Evolutionary conservation across 2,888 invertebrate genomes (phyloP), one percentile per base, ranked within the genome.

Genomic region (Aspidapion aeneum): DNA sequence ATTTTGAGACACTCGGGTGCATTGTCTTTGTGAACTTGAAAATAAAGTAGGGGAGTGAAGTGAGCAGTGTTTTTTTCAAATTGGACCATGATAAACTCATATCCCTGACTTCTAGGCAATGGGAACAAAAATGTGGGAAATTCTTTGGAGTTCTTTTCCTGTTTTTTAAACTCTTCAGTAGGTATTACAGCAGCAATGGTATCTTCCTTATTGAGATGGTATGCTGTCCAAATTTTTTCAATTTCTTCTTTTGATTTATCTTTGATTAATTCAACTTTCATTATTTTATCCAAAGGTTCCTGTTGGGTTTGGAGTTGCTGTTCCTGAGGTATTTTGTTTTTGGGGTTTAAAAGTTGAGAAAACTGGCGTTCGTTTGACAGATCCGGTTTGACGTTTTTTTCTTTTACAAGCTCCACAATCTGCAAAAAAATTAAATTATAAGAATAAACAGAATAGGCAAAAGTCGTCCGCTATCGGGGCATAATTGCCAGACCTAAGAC

Each of bases 21-120:
- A 80, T 94, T 93, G 79, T 94, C 94, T 74, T 90, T 90, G 74
- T 94, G 93, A 70, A 89, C 89, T 84, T 94, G 94, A 78, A 89
- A 95, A 72, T 91, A 91, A 49, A 94, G 81, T 7, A 95, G 80
- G 0, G 94, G 91, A 1, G 94, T 94, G 76, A 94, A 93, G 76
- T 94, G 93, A 18, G 91, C 86, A 56, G 89, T 82, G 69, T 90
- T 87, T 1, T 85, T 86, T 51, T 84, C 81, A 76, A 87, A 90
- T 76, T 94, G 94, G 59, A 87, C 82, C 82, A 94, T 83, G 60
- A 94, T 86, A 77, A 94, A 94, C 79, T 95, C 94, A 74, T 92
- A 95, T 12, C 94, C 94, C 72, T 91, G 87, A 18, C 87, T 85
- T 58, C 93, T 84, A 0, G 94, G 94, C 67, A 95, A 76, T 0